These are phyloP conservation scores for Notiomystis cincta DNA, from an alignment of 2,113 vertebrate species.

Conservation along the genomic window DNA sequence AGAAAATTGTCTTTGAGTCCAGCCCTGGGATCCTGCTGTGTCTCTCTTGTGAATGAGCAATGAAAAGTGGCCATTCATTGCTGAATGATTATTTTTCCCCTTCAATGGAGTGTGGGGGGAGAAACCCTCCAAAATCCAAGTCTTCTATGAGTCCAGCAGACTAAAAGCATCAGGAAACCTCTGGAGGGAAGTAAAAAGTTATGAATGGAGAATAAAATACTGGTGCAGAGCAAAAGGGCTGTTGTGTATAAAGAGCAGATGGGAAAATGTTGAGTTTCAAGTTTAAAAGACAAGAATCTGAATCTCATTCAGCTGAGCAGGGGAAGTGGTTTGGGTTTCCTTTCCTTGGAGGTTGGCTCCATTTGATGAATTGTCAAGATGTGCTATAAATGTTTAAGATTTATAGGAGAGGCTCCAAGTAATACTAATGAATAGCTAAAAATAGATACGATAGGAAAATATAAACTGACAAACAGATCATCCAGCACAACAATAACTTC, in stretches of 20 bases:
- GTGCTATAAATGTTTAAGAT: conserved; percentile 61
- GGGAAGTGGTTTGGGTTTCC: conserved; percentile 59
- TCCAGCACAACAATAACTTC: conserved; percentile 46
- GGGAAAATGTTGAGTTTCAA: conserved; percentile 61
- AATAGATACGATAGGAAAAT: conserved; percentile 61
- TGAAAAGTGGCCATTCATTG: conserved; percentile 58
- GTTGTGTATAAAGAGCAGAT: conserved; percentile 59
- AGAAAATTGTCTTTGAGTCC: conserved; percentile 29
- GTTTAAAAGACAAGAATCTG: conserved; percentile 51
- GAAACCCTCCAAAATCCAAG: neutral
- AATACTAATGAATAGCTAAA: conserved; percentile 60
- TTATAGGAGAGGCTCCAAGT: conserved; percentile 36
- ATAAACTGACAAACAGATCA: conserved; percentile 52
- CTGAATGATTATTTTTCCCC: conserved; percentile 48
- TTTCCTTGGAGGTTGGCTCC: conserved; percentile 53
- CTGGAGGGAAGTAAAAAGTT: conserved; percentile 59
- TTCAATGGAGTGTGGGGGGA: neutral
- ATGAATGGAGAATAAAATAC: conserved; percentile 63
- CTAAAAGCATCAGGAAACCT: conserved; percentile 52
- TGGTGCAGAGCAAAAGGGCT: conserved; percentile 18
- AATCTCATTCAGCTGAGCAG: conserved; percentile 48
- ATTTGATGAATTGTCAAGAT: conserved; percentile 56
- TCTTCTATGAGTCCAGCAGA: conserved; percentile 36
- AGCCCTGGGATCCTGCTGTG: conserved; percentile 20
- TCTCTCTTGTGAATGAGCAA: conserved; percentile 29